Evolutionary conservation across 2,113 vertebrate species (phyloP), one percentile per base, ranked within the genome.

Genomic region (western clawed frog (Xenopus tropicalis)): DNA sequence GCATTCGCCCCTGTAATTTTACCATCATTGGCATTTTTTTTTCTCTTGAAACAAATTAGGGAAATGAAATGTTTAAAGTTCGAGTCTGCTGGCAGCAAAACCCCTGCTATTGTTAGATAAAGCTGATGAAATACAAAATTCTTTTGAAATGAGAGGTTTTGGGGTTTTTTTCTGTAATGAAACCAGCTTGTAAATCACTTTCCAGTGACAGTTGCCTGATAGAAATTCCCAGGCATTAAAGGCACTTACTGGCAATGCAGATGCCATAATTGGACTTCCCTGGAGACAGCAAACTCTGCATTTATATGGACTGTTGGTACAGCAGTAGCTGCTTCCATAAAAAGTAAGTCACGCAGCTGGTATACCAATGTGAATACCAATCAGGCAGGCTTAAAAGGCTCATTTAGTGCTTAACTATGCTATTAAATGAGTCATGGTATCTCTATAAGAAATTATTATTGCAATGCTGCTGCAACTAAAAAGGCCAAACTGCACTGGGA

Each of bases 241-340:
- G 66, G 69, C 58, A 48, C 52, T 69, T 21, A 69, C 43, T 71
- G 69, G 59, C 58, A 69, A 69, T 29, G 66, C 69, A 69, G 66
- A 76, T 69, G 59, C 58, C 66, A 63, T 69, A 76, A 76, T 69
- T 56, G 58, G 64, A 76, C 66, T 76, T 76, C 66, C 73, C 61
- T 24, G 22, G 73, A 63, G 73, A 63, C 66, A 14, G 25, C 58
- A 69, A 68, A 75, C 61, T 69, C 29, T 48, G 42, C 48, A 20
- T 61, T 63, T 46, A 29, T 76, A 69, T 19, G 48, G 46, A 63
- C 23, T 69, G 66, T 61, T 42, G 58, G 24, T 62, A 63, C 62
- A 76, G 72, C 44, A 42, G 19, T 37, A 61, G 43, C 48, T 68
- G 61, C 21, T 62, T 51, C 73, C 59, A 69, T 76, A 63, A 63